Percentiles rank a stretch among this genome's conserved stretches.
Evolutionary conservation across 2,888 invertebrate genomes (phyloP).

Genomic region (Eupeodes luniger): DNA sequence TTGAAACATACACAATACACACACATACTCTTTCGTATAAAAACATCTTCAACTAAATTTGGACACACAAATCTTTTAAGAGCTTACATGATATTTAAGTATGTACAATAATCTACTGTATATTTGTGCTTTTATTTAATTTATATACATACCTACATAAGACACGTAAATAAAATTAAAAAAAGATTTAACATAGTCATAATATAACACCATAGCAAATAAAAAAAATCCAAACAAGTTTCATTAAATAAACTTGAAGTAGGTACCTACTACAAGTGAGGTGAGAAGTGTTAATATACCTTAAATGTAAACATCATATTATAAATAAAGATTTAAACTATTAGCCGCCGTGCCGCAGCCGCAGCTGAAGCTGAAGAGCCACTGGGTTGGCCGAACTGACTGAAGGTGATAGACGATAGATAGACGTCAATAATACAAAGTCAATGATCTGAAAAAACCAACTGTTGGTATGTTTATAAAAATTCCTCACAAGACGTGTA

Average conservation of each 20-base stretch:
- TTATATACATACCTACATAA: neutral
- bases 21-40: too few species aligned
- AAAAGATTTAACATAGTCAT: neutral
- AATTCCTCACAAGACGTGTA: neutral
- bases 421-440: neutral
- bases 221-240: neutral
- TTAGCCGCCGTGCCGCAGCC: too few species aligned
- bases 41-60: neutral
- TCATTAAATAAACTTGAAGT: neutral
- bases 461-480: neutral
- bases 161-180: neutral
- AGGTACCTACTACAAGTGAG: neutral
- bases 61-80: neutral
- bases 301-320: neutral
- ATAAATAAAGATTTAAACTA: neutral
- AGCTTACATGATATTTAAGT: neutral
- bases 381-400: too few species aligned
- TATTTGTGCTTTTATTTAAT: neutral
- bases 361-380: too few species aligned
- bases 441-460: conserved; percentile 20
- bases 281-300: neutral
- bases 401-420: neutral
- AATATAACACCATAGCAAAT: too few species aligned
- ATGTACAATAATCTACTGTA: neutral
- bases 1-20: neutral